These are phyloP conservation scores for Macaca nemestrina DNA, from an alignment of 2,113 vertebrate genomes.

Conservation along the genomic window DNA sequence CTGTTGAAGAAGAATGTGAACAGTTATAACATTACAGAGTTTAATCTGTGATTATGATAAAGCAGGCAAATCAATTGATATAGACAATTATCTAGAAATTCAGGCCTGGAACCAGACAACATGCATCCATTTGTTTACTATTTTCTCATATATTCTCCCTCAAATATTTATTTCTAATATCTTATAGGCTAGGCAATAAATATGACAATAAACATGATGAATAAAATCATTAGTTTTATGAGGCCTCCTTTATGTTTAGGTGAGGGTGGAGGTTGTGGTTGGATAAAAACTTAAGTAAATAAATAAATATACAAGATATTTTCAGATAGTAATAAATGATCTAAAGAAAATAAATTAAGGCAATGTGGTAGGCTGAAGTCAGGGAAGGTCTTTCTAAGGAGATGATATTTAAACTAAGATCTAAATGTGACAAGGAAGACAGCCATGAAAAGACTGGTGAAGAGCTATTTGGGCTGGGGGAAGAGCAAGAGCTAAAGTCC, in stretches of 20 bases:
- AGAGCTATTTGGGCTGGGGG: background rate
- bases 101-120: background rate
- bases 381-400: background rate
- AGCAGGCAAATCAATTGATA: background rate
- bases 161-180: background rate
- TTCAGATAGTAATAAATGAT: background rate
- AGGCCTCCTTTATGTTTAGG: background rate
- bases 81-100: background rate
- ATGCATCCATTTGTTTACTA: background rate
- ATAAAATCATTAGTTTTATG: background rate
- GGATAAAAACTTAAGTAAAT: background rate
- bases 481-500: background rate
- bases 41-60: background rate
- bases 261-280: background rate
- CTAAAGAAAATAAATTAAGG: background rate
- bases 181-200: background rate
- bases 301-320: background rate
- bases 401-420: background rate
- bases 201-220: background rate
- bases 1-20: constrained; percentile 76
- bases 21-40: background rate
- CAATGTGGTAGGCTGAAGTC: background rate
- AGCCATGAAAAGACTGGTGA: background rate
- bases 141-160: background rate
- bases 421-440: background rate